phyloP scores from a whole-genome alignment of 2,113 vertebrate species.

The Spilogale gracilis region DNA sequence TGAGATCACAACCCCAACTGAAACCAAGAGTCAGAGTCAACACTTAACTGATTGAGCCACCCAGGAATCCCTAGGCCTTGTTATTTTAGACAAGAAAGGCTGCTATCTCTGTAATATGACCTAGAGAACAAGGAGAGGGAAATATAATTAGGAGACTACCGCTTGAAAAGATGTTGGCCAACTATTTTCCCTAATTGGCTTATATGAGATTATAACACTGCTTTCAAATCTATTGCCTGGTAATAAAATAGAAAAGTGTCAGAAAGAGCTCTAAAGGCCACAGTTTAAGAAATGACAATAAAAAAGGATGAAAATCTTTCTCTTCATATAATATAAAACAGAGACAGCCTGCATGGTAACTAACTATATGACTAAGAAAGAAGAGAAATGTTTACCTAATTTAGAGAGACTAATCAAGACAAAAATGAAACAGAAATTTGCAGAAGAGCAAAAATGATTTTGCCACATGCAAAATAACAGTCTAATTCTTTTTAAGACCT shows the following conservation, averaged over 20 bases:
- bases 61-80: background rate
- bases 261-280: background rate
- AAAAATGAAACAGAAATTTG: constrained; percentile 8
- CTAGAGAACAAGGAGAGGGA: background rate
- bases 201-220: background rate
- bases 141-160: background rate
- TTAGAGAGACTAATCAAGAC: background rate
- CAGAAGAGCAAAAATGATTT: background rate
- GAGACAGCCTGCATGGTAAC: background rate
- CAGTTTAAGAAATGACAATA: background rate
- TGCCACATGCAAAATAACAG: background rate
- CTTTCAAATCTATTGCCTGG: constrained; percentile 30
- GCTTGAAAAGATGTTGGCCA: background rate
- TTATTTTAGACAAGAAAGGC: constrained; percentile 6
- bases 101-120: background rate
- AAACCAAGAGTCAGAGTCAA: background rate
- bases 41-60: background rate
- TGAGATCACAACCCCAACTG: background rate
- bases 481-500: constrained; percentile 7
- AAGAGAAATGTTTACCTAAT: background rate
- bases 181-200: background rate
- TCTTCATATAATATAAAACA: constrained; percentile 24
- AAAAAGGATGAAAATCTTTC: background rate
- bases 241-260: background rate
- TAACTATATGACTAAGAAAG: background rate